Evolutionary conservation across 2,888 invertebrate genomes (phyloP), one percentile per base, ranked within the genome.

Genomic region (Tachystola acroxantha): DNA sequence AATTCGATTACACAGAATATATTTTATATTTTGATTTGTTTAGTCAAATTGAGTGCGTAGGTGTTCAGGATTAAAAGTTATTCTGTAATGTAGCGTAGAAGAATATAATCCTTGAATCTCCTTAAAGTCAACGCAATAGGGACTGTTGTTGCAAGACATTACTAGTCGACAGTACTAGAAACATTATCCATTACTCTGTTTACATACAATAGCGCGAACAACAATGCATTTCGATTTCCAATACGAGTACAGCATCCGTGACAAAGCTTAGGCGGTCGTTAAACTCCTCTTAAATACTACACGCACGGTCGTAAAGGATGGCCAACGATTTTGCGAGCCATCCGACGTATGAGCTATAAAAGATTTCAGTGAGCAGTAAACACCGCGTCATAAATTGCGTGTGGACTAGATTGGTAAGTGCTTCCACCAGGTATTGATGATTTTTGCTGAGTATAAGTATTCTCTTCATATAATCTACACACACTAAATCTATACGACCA

Each of bases 231-330:
- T 52, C 51, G 53, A 57, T 64, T 64, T 55, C 59, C 63, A 60
- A 64, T 63, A 60, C 44, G 6, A 6, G n/a, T n/a, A 36, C 36
- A 48, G 50, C 48, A 49, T 56, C 54, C 51, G 44, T 50, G 59
- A 60, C 60, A 58, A 53, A 53, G 53, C 60, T 55, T 48, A 53
- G 50, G 49, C 47, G 69, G 64, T 62, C 63, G 57, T 64, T 70
- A 61, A 64, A 62, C 69, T 42, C 46, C 39, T 55, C 55, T 66
- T 63, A 61, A 59, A 60, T 46, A 59, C 48, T 49, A 53, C 58
- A 72, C 66, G 67, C 54, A 69, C 59, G 37, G 56, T 33, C 55
- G 40, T 57, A 48, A 56, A 60, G 51, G 41, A 41, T 30, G 46
- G 14, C 45, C 35, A 65, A 40, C 48, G 46, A n/a, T 41, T 7